Percentiles rank a stretch among this genome's conserved stretches.
These are phyloP conservation scores for Semaprochilodus insignis DNA, from an alignment of 2,797 vertebrate genomes.

Conservation along the genomic window DNA sequence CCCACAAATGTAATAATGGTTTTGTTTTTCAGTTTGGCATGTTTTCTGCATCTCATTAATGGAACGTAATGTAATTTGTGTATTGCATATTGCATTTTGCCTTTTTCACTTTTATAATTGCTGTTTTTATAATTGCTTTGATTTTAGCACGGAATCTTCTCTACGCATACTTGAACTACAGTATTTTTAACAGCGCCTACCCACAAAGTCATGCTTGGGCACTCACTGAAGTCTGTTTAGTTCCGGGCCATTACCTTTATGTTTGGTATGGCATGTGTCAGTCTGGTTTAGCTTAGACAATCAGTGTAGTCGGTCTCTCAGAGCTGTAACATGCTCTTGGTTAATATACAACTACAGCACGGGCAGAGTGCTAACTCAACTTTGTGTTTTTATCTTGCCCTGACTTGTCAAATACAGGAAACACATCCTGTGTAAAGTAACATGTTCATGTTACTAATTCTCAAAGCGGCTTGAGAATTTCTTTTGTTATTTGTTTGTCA, in stretches of 20 bases:
- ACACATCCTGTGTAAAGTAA: not conserved
- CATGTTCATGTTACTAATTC: slow-evolving; percentile 10
- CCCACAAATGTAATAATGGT: not conserved
- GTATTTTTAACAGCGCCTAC: not conserved
- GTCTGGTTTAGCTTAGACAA: not conserved
- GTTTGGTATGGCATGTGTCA: slow-evolving; percentile 14
- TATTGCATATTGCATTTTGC: not conserved
- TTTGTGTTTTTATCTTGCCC: slow-evolving; percentile 14
- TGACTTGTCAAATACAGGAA: not conserved
- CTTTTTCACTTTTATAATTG: not conserved
- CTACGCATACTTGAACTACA: not conserved
- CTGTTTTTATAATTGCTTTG: not conserved
- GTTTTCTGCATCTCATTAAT: not conserved
- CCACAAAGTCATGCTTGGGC: not conserved
- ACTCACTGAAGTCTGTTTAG: not conserved
- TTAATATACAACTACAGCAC: slow-evolving; percentile 19
- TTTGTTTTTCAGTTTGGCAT: not conserved
- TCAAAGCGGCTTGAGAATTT: slow-evolving; percentile 21
- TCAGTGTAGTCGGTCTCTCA: not conserved
- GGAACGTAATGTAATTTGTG: not conserved
- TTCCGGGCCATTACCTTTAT: not conserved
- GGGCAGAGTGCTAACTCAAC: not conserved
- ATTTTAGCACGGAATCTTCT: not conserved
- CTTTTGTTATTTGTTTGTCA: slow-evolving; percentile 25
- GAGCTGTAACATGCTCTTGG: not conserved